Base-by-base conservation (phyloP, 2,113 vertebrate genomes). In the Corynorhinus townsendii region DNA sequence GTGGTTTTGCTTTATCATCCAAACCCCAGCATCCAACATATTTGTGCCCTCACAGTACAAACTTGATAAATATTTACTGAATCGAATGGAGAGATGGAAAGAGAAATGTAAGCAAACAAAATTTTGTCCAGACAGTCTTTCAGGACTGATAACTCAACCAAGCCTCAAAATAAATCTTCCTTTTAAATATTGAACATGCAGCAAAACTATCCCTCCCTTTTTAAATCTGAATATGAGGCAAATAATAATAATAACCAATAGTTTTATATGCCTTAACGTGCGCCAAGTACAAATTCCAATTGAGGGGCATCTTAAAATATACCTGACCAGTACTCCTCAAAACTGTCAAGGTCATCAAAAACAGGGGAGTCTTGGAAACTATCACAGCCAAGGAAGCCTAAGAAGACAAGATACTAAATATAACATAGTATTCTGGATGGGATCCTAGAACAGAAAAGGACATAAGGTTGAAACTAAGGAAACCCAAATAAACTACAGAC, bases 81-180 rank as follows among this genome's bases (percentile, higher is more conserved):
- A 62, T 54, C 0, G 2, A 90, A 71, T 62, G 19, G 38, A 91
- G 62, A 73, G 26, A 66, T 6, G 2, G 56, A 92, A 96, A 33
- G 43, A 73, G 56, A 26, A 59, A 88, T 45, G 40, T 16, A 43
- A n/a, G 15, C 45, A 92, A 89, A 54, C 24, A 43, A 76, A 62
- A 88, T 52, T 66, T 69, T 82, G 47, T 90, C 66, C 62, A 73
- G 40, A 52, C 19, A 81, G 8, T 79, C 76, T 97, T 69, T 84
- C 35, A 76, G 43, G 82, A 69, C 20, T 81, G 45, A 72, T 81
- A 76, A 89, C 90, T 35, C 64, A 16, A 83, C n/a, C 24, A 66
- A 72, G n/a, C 22, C 86, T 90, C 56, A 76, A 77, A 86, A 95
- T 35, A 89, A 96, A 45, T 47, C n/a, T 84, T 95, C 82, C 28